Conservation (phyloP, 2,888 invertebrate genomes). For the Oasisia sp. region DNA sequence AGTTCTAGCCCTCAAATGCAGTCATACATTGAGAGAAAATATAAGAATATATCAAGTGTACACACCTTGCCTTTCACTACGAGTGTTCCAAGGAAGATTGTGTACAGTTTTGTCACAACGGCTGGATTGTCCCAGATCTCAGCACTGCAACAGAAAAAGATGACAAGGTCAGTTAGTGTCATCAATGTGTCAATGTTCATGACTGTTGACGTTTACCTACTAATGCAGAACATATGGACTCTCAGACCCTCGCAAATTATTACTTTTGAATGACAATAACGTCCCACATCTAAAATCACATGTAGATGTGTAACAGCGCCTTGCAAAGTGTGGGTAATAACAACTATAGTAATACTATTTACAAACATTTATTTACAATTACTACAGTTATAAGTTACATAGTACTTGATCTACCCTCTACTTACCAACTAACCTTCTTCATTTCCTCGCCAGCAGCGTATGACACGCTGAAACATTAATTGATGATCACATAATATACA, state of each 20-base stretch:
- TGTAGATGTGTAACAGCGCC: too few relatives aligned
- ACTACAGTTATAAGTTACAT: too few relatives aligned
- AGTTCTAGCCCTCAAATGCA: not conserved
- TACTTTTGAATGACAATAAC: too few relatives aligned
- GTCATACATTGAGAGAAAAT: not conserved
- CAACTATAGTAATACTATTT: too few relatives aligned
- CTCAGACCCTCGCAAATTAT: too few relatives aligned
- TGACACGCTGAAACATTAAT: slow-evolving; percentile 74
- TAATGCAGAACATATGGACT: too few relatives aligned
- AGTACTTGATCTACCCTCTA: not conserved
- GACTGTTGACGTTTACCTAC: too few relatives aligned
- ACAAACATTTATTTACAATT: too few relatives aligned
- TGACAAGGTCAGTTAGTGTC: not conserved
- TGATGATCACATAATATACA: not conserved
- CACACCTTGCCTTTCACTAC: slow-evolving; percentile 63
- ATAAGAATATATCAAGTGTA: not conserved
- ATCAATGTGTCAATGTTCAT: not conserved
- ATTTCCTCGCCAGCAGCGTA: slow-evolving; percentile 87
- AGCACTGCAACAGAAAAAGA: slow-evolving; percentile 68
- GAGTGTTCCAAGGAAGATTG: slow-evolving; percentile 80
- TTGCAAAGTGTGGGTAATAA: too few relatives aligned
- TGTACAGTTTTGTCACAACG: slow-evolving; percentile 80
- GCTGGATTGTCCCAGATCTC: slow-evolving; percentile 81
- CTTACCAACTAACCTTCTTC: slow-evolving; percentile 72
- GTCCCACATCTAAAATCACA: too few relatives aligned